Conservation (phyloP, 2,888 invertebrate species). For the Pristionchus exspectatus region DNA sequence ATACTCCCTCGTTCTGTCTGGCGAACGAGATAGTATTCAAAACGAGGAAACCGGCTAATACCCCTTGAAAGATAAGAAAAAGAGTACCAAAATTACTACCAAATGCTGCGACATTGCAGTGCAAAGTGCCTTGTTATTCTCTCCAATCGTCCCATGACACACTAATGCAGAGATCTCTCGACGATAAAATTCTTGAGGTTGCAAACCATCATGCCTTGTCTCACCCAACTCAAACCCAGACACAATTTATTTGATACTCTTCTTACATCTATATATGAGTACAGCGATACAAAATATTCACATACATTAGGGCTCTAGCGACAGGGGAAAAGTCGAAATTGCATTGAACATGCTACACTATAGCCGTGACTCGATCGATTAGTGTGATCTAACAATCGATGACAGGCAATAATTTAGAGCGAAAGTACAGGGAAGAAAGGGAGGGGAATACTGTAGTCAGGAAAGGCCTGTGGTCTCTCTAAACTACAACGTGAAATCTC, state of each 20-base stretch:
- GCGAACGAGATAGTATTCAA: background rate
- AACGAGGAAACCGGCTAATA: background rate
- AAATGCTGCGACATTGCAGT: background rate
- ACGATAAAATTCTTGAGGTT: background rate
- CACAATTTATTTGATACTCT: slow-evolving; percentile 42
- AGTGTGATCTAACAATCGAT: background rate
- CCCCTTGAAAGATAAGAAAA: background rate
- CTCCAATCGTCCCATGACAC: background rate
- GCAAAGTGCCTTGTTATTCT: background rate
- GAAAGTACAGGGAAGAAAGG: slow-evolving; percentile 12
- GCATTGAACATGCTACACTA: slow-evolving; percentile 41
- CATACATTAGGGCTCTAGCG: slow-evolving; percentile 28
- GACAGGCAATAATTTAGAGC: slow-evolving; percentile 37
- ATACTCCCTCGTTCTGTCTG: background rate
- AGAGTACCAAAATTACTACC: background rate
- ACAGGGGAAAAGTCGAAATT: background rate
- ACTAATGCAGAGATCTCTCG: background rate
- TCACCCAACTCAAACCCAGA: background rate
- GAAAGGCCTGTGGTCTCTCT: background rate
- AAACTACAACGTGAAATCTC: background rate
- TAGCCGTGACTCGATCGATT: background rate
- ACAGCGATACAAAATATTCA: background rate
- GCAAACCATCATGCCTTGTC: background rate
- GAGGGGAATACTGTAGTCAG: slow-evolving; percentile 16
- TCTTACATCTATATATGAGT: slow-evolving; percentile 17